These are phyloP conservation scores for Alca torda DNA, from an alignment of 2,797 vertebrate species.

Conservation along the genomic window DNA sequence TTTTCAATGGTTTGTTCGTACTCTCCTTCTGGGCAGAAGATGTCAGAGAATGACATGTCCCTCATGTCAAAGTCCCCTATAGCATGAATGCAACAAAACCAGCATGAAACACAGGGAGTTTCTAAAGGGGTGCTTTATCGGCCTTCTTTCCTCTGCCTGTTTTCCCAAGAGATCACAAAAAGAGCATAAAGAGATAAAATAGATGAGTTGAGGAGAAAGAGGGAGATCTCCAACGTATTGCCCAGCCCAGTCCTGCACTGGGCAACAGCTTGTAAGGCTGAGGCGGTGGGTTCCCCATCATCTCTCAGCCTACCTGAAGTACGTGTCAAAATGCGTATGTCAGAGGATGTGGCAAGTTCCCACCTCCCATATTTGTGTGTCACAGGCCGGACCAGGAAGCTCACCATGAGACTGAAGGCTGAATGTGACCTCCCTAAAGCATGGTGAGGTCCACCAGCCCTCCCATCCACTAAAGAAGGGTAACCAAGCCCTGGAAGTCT, in stretches of 20 bases:
- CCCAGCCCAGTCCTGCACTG: not conserved
- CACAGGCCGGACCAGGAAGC: not conserved
- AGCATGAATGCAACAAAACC: constrained; percentile 19
- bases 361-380: fast-evolving
- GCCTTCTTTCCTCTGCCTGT: not conserved
- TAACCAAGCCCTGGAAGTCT: not conserved
- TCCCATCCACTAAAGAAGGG: not conserved
- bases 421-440: not conserved
- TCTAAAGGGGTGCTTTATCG: not conserved
- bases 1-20: constrained; percentile 42
- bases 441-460: not conserved
- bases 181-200: not conserved
- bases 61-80: not conserved
- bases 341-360: not conserved
- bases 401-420: not conserved
- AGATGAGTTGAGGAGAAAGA: not conserved
- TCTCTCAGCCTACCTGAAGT: not conserved
- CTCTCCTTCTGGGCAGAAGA: not conserved
- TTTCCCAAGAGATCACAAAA: not conserved
- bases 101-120: constrained; percentile 5
- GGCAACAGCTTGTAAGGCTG: not conserved
- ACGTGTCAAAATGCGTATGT: fast-evolving
- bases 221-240: not conserved
- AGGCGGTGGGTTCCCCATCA: not conserved
- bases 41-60: constrained; percentile 9